Percentiles rank a stretch among this genome's conserved stretches.
Evolutionary conservation across 1,140 invertebrate species (phyloP).

Genomic region (Berghia stephanieae): DNA sequence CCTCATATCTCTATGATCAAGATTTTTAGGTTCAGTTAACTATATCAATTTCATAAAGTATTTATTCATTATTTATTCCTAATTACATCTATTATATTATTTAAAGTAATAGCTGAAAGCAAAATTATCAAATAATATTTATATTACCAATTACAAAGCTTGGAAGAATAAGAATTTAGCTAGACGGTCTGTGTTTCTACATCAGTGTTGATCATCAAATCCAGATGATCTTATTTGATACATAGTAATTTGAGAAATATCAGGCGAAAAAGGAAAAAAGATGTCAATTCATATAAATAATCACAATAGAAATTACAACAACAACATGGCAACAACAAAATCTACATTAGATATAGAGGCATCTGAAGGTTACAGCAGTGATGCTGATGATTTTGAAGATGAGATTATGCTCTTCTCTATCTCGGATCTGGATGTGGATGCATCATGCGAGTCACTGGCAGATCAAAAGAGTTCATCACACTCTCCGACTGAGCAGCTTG

Average conservation of each 20-base stretch:
- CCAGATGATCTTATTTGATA: neutral
- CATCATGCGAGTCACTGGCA: constrained; percentile 37
- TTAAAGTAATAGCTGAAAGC: too few relatives aligned
- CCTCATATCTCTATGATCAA: too few relatives aligned
- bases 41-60: too few relatives aligned
- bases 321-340: neutral
- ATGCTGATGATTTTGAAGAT: constrained; percentile 37
- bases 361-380: constrained; percentile 33
- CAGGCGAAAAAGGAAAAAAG: neutral
- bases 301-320: neutral
- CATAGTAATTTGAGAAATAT: neutral
- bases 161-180: too few relatives aligned
- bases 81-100: too few relatives aligned
- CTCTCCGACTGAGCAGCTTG: constrained; percentile 18
- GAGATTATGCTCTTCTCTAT: constrained; percentile 49
- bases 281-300: neutral
- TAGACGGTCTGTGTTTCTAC: too few relatives aligned
- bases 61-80: too few relatives aligned
- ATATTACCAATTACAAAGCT: too few relatives aligned
- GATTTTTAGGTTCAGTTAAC: too few relatives aligned
- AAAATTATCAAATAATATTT: too few relatives aligned
- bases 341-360: too few relatives aligned
- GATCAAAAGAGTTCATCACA: constrained; percentile 27
- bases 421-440: constrained; percentile 40
- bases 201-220: neutral